Evolutionary conservation across 2,797 vertebrate genomes (phyloP).

Genomic region (Todus mexicanus): DNA sequence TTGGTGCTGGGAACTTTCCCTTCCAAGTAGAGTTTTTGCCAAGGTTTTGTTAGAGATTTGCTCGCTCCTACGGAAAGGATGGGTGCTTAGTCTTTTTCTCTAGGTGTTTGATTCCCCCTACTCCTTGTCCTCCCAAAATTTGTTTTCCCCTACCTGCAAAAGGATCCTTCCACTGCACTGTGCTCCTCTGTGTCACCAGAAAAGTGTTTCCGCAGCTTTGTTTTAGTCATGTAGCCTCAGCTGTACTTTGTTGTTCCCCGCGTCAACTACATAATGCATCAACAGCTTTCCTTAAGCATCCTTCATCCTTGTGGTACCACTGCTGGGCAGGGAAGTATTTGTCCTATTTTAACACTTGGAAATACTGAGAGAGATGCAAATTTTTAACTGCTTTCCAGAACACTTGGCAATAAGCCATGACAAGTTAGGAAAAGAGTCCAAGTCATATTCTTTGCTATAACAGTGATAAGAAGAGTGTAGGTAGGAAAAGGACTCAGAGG

Average conservation of each 20-base stretch:
- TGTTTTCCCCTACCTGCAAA: not conserved
- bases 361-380: not conserved
- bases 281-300: not conserved
- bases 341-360: not conserved
- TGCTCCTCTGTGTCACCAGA: not conserved
- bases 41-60: not conserved
- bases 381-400: conserved; percentile 18
- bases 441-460: not conserved
- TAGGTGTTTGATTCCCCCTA: not conserved
- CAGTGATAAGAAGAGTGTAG: not conserved
- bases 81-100: not conserved
- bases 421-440: not conserved
- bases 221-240: not conserved
- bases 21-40: not conserved
- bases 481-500: not conserved
- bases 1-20: not conserved
- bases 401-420: not conserved
- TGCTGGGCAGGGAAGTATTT: not conserved
- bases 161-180: not conserved
- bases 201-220: not conserved
- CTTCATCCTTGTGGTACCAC: not conserved
- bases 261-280: not conserved
- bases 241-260: not conserved
- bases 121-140: not conserved
- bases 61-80: not conserved